Evolutionary conservation across 2,113 vertebrate species (phyloP), one percentile per base, ranked within the genome.

Genomic region (Motacilla alba): DNA sequence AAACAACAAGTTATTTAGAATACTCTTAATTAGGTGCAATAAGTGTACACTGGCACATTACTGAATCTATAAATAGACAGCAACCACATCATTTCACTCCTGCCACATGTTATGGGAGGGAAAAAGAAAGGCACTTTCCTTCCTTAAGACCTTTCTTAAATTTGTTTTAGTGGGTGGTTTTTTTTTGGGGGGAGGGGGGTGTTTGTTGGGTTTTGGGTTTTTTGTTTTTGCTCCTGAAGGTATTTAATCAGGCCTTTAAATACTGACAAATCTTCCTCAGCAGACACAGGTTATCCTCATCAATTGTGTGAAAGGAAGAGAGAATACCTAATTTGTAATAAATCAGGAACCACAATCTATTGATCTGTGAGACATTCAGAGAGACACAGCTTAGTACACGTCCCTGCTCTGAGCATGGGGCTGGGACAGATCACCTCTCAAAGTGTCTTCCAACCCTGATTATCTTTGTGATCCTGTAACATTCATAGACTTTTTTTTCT

Each of bases 1-100:
- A 95, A 95, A 96, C 77, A 97, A 47, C 33, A 91, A 58, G 62
- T 93, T 90, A 93, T 83, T 96, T 83, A 83, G 59, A 93, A 84
- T 64, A 68, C 19, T 94, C 33, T 33, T 91, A 87, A 96, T 89
- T 84, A 93, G 67, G 67, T 53, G 64, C 26, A 83, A 52, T 83
- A 91, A 89, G 37, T 33, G 13, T 79, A 83, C 70, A 53, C 21
- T 85, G 62, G 49, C 53, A 85, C 58, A 82, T 70, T 37, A 43
- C 77, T 56, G 84, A 64, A 63, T 39, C 84, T 82, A 91, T 89
- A 89, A 87, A 91, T 78, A 95, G 81, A 84, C 15, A 89, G 84
- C 46, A 89, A 79, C 30, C 35, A 73, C 41, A 89, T 17, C 33
- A 63, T 75, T 81, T 83, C 59, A 43, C 30, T 82, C 46, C 70